Percentiles rank a stretch among this genome's conserved stretches.
phyloP scores from a whole-genome alignment of 1,140 invertebrate genomes.

The Lepidurus packardi region DNA sequence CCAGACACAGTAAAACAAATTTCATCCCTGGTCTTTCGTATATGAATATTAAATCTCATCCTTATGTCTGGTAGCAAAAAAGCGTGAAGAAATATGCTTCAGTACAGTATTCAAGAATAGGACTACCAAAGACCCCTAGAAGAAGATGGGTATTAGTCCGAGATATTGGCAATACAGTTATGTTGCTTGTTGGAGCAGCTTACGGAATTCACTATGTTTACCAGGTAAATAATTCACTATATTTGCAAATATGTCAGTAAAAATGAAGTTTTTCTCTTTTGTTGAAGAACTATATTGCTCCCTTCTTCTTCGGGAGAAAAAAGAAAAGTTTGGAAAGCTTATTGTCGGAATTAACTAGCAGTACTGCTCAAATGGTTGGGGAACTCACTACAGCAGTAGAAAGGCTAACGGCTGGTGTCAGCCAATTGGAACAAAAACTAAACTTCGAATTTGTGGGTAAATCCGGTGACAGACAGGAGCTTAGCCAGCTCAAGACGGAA shows the following conservation, averaged over 20 bases:
- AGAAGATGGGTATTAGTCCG: conserved; percentile 52
- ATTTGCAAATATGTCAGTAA: conserved; percentile 36
- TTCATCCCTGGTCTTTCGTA: neutral
- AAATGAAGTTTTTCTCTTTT: conserved; percentile 33
- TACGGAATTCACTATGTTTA: conserved; percentile 35
- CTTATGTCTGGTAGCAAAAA: neutral
- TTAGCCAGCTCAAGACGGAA: conserved; percentile 65
- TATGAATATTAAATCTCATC: neutral
- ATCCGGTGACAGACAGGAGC: conserved; percentile 46
- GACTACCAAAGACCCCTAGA: neutral
- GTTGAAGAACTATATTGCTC: conserved; percentile 56
- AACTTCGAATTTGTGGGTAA: neutral
- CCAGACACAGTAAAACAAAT: neutral
- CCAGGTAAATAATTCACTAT: conserved; percentile 24
- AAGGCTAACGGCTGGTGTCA: conserved; percentile 49
- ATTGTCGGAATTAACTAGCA: conserved; percentile 59
- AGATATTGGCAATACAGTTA: conserved; percentile 60
- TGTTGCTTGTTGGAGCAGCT: conserved; percentile 55
- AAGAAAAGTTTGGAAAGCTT: conserved; percentile 57
- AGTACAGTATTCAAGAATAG: neutral
- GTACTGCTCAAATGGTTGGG: conserved; percentile 54
- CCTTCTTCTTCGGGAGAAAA: conserved; percentile 57
- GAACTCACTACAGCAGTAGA: conserved; percentile 55
- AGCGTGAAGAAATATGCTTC: conserved; percentile 22
- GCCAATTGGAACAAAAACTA: conserved; percentile 37